phyloP scores from a whole-genome alignment of 2,888 invertebrate genomes.

The Cataglyphis albicans region DNA sequence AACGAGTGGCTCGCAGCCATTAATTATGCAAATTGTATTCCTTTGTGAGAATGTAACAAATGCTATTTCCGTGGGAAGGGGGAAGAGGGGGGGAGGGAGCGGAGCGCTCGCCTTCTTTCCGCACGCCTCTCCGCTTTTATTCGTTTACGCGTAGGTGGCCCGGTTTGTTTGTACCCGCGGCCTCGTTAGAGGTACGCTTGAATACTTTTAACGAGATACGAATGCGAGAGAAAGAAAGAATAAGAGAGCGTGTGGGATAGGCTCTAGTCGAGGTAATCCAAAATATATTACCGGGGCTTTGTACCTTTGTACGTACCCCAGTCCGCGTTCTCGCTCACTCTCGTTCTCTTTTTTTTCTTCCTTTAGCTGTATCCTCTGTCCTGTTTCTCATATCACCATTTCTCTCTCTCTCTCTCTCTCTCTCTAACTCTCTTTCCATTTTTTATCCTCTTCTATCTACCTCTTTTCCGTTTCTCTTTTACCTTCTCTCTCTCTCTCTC shows the following conservation, averaged over 20 bases:
- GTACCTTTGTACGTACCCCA: constrained; percentile 80
- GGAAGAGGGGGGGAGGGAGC: not conserved
- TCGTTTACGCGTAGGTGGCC: constrained; percentile 52
- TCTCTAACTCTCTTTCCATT: not conserved
- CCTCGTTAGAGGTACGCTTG: constrained; percentile 76
- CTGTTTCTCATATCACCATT: constrained; percentile 41
- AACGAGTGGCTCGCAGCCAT: constrained; percentile 41
- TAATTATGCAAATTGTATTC: constrained; percentile 54
- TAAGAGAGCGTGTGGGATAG: constrained; percentile 52
- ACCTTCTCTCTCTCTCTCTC: too few relatives aligned
- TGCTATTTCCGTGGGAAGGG: constrained; percentile 28
- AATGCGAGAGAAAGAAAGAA: constrained; percentile 50
- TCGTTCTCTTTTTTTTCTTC: constrained; percentile 9
- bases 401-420: constrained; percentile 39
- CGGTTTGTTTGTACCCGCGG: constrained; percentile 71
- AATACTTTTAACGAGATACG: constrained; percentile 80
- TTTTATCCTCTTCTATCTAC: not conserved
- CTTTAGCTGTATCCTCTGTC: constrained; percentile 24
- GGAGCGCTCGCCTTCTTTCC: not conserved
- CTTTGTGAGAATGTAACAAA: constrained; percentile 58
- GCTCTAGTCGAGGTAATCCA: constrained; percentile 74
- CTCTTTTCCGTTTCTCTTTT: constrained; percentile 23
- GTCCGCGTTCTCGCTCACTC: constrained; percentile 17
- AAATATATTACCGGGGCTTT: constrained; percentile 84
- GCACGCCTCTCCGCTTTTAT: constrained; percentile 27